A percentile compares a stretch with the other conserved stretches of the same genome.
Conservation (phyloP, 1,140 invertebrate genomes). For the Saxidomus purpurata region DNA sequence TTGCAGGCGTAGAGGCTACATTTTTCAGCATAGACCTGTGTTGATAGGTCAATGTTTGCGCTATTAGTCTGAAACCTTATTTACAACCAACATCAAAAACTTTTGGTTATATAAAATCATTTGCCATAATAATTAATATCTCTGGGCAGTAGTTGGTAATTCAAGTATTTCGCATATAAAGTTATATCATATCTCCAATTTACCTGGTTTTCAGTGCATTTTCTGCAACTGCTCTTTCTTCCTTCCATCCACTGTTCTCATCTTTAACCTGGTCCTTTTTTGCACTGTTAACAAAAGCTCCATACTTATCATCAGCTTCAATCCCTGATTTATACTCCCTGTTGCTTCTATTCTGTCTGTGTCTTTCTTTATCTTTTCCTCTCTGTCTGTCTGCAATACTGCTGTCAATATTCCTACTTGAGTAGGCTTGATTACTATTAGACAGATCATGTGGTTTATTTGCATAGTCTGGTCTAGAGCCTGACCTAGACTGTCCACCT, state of each 20-base stretch:
- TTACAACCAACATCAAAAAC: too few relatives aligned
- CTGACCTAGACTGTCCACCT: not conserved
- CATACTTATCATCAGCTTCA: not conserved
- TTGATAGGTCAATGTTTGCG: too few relatives aligned
- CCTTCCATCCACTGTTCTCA: not conserved
- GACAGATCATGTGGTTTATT: not conserved
- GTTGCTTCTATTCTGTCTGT: not conserved
- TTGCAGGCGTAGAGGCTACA: too few relatives aligned
- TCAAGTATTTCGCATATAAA: too few relatives aligned
- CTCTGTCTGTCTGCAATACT: not conserved
- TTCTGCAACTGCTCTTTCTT: not conserved
- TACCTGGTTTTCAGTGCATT: not conserved
- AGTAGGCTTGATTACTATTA: not conserved
- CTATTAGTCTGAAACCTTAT: too few relatives aligned
- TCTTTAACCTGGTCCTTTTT: not conserved
- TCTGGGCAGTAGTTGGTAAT: too few relatives aligned
- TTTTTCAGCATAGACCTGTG: too few relatives aligned
- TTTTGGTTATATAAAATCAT: too few relatives aligned
- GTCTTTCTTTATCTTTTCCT: not conserved
- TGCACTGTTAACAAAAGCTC: not conserved
- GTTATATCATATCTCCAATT: not conserved
- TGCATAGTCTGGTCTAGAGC: not conserved
- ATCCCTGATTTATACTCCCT: not conserved
- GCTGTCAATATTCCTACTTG: constrained; percentile 2
- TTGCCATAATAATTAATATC: too few relatives aligned